Evolutionary conservation across 2,797 vertebrate species (phyloP).

Genomic region (Smutsia gigantea): DNA sequence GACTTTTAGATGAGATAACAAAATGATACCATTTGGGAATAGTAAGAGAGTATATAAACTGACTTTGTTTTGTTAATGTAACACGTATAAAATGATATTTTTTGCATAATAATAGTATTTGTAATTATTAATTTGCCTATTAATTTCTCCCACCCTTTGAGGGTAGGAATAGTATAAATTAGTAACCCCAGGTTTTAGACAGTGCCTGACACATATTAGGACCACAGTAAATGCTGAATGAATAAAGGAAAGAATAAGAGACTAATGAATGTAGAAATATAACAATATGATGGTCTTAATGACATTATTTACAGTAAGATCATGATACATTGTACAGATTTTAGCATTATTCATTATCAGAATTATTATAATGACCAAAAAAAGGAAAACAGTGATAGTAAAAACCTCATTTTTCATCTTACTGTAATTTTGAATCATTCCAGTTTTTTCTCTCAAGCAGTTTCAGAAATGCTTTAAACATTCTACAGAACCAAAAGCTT

Average conservation of each 20-base stretch:
- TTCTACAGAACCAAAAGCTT: conserved; percentile 72
- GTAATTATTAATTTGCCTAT: background rate
- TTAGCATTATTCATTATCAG: background rate
- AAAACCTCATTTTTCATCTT: conserved; percentile 44
- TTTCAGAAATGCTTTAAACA: conserved; percentile 53
- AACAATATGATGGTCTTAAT: background rate
- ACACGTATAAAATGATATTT: background rate
- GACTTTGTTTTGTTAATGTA: background rate
- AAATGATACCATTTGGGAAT: background rate
- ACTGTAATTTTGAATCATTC: conserved; percentile 57
- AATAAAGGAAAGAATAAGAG: background rate
- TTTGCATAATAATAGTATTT: background rate
- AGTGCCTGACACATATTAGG: background rate
- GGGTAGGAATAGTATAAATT: background rate
- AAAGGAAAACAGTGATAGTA: background rate
- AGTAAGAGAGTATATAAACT: background rate
- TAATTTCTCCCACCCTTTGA: background rate
- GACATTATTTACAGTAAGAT: background rate
- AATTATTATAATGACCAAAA: background rate
- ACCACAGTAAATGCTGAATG: background rate
- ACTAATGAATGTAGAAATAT: background rate
- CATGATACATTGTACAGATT: background rate
- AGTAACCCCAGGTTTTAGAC: background rate
- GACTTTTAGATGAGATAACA: background rate
- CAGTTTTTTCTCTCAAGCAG: background rate